Evolutionary conservation across 2,888 invertebrate species (phyloP).

Genomic region (Sycophila texana): DNA sequence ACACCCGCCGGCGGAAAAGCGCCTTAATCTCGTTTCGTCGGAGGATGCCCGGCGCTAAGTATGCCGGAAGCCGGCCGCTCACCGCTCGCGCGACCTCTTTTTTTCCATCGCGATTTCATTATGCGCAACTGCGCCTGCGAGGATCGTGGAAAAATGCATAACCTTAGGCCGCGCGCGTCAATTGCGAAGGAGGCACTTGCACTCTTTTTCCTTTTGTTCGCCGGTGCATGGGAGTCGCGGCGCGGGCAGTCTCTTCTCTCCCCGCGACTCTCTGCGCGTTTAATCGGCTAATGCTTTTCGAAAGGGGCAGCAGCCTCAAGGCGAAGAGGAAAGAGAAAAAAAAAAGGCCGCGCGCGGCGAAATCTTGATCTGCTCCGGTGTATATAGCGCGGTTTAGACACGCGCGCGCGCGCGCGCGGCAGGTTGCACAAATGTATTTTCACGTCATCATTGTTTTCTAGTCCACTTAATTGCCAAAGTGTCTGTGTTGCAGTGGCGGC

Average conservation of each 20-base stretch:
- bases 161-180: slow-evolving; percentile 15
- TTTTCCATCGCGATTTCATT: slow-evolving; percentile 43
- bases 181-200: slow-evolving; percentile 31
- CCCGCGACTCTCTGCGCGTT: not conserved
- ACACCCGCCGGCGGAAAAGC: not conserved
- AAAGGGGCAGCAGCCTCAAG: slow-evolving; percentile 22
- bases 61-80: slow-evolving; percentile 37
- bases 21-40: slow-evolving; percentile 23
- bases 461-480: slow-evolving; percentile 53
- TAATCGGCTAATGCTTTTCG: slow-evolving; percentile 34
- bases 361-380: slow-evolving; percentile 31
- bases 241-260: slow-evolving; percentile 1
- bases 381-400: not conserved
- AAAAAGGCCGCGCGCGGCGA: not conserved
- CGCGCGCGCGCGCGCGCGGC: not conserved
- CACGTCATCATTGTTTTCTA: slow-evolving; percentile 51
- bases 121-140: slow-evolving; percentile 3
- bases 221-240: not conserved
- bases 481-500: not conserved
- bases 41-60: slow-evolving; percentile 35
- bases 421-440: slow-evolving; percentile 37
- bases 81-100: slow-evolving; percentile 9
- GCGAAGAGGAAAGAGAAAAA: not conserved
- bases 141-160: slow-evolving; percentile 42
- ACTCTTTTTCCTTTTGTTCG: slow-evolving; percentile 29